Conservation (phyloP, 2,888 invertebrate species). For the Bellardia pandia region DNA sequence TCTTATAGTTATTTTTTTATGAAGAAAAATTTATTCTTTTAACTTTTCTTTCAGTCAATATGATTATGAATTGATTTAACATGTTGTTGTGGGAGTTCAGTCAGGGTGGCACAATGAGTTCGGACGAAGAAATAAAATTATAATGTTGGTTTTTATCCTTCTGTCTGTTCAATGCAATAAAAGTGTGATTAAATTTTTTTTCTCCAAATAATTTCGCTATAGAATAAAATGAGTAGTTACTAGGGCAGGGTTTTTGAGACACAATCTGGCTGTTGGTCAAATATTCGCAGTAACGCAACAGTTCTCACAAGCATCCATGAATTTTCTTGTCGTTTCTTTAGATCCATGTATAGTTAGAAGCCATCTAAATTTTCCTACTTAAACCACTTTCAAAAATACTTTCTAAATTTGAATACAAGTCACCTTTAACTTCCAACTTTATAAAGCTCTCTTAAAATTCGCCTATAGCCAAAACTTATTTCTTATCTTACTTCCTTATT, state of each 20-base stretch:
- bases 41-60: conserved; percentile 48
- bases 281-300: too few relatives aligned
- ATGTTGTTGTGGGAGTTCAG: conserved; percentile 23
- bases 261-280: too few relatives aligned
- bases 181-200: conserved; percentile 45
- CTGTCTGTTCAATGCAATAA: conserved; percentile 31
- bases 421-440: too few relatives aligned
- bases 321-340: too few relatives aligned
- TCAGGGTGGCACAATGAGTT: not conserved
- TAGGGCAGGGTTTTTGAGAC: too few relatives aligned
- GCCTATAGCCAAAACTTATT: not conserved
- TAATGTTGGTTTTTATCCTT: conserved; percentile 31
- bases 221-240: not conserved
- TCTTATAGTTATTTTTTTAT: conserved; percentile 8
- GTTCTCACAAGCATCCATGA: too few relatives aligned
- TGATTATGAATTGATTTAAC: conserved; percentile 69
- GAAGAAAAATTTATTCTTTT: conserved; percentile 31
- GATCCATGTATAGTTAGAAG: too few relatives aligned
- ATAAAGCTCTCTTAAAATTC: not conserved
- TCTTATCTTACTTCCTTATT: not conserved
- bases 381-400: too few relatives aligned
- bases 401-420: too few relatives aligned
- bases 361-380: too few relatives aligned
- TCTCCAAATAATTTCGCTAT: not conserved
- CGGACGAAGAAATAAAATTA: not conserved